phyloP scores from a whole-genome alignment of 2,888 invertebrate genomes.

The Apodemia duryi region DNA sequence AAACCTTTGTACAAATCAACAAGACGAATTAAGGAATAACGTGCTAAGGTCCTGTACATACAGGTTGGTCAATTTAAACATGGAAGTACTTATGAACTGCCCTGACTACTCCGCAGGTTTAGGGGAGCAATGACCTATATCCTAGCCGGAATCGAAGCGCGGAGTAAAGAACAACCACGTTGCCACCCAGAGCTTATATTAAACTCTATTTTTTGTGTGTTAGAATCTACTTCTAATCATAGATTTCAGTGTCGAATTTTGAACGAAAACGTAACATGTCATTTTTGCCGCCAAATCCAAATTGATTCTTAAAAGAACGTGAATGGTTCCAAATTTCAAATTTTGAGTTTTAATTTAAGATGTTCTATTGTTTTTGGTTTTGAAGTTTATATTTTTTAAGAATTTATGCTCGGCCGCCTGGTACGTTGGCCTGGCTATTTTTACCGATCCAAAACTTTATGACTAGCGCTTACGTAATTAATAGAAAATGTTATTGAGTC shows the following conservation, averaged over 20 bases:
- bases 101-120: conserved; percentile 74
- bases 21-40: conserved; percentile 1
- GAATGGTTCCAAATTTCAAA: conserved; percentile 42
- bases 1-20: background rate
- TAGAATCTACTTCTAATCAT: conserved; percentile 71
- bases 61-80: conserved; percentile 75
- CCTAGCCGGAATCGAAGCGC: conserved; percentile 57
- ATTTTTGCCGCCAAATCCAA: conserved; percentile 53
- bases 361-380: conserved; percentile 37
- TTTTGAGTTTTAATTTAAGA: conserved; percentile 31
- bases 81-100: conserved; percentile 72
- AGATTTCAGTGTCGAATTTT: conserved; percentile 47
- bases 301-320: conserved; percentile 56
- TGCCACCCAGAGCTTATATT: conserved; percentile 48
- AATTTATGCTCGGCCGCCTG: conserved; percentile 64
- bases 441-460: conserved; percentile 76
- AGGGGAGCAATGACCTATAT: conserved; percentile 79
- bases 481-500: conserved; percentile 75
- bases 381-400: conserved; percentile 77
- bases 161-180: conserved; percentile 55
- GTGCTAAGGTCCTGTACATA: conserved; percentile 64
- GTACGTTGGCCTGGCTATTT: conserved; percentile 65
- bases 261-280: conserved; percentile 53
- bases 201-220: conserved; percentile 69
- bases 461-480: conserved; percentile 75